These are phyloP conservation scores for Zaprionus lineosus DNA, from an alignment of 2,888 invertebrate species.

Conservation along the genomic window DNA sequence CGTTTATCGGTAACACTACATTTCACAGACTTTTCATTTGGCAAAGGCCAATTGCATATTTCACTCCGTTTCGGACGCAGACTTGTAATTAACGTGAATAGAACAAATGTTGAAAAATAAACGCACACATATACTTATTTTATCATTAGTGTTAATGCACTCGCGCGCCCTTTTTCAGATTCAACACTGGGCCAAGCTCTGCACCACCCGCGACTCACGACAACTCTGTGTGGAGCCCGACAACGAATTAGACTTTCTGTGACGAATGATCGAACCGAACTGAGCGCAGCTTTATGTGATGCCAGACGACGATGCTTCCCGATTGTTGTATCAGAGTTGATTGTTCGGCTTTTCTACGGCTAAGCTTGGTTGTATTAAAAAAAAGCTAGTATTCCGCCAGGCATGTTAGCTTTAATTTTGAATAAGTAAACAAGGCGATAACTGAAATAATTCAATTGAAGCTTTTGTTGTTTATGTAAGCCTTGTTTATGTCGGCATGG, in stretches of 20 bases:
- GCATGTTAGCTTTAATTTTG: no score
- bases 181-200: constrained; percentile 47
- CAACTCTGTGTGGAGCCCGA: constrained; percentile 41
- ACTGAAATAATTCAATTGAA: no score
- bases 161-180: constrained; percentile 60
- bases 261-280: constrained; percentile 64
- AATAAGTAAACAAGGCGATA: no score
- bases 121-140: constrained; percentile 1
- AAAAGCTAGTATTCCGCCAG: no score
- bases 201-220: constrained; percentile 60
- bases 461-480: no score
- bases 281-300: constrained; percentile 58
- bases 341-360: constrained; percentile 3
- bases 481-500: no score
- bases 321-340: constrained; percentile 14
- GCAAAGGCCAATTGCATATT: constrained; percentile 50
- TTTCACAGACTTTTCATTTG: constrained; percentile 43
- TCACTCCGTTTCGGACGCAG: constrained; percentile 14
- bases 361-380: no score
- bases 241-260: constrained; percentile 54
- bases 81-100: constrained; percentile 2
- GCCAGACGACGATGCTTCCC: constrained; percentile 37
- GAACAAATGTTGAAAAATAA: constrained; percentile 14
- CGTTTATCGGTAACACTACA: constrained; percentile 50
- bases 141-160: constrained; percentile 42